These are phyloP conservation scores for Opisthocomus hoazin DNA, from an alignment of 2,113 vertebrate species.

Conservation along the genomic window DNA sequence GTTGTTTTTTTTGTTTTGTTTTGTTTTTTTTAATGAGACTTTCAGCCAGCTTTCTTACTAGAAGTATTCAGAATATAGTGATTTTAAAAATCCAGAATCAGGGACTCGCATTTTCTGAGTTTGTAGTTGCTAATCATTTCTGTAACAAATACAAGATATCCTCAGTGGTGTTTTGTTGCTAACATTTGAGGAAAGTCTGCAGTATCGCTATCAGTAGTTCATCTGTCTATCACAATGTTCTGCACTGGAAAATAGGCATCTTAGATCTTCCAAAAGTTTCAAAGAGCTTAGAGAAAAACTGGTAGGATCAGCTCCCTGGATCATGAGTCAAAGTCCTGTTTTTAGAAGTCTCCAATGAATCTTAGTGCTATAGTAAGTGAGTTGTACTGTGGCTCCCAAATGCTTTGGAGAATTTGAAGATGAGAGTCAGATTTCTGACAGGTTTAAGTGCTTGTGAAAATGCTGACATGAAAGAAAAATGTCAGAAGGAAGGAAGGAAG, in stretches of 20 bases:
- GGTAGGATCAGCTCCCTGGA: background rate
- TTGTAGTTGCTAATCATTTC: background rate
- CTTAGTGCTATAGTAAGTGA: background rate
- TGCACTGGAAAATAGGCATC: background rate
- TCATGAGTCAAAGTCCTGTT: background rate
- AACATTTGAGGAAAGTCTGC: background rate
- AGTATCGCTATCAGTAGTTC: background rate
- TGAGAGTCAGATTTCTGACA: background rate
- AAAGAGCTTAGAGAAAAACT: background rate
- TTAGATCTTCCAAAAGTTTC: background rate
- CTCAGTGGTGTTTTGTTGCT: background rate
- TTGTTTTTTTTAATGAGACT: background rate
- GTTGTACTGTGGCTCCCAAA: background rate
- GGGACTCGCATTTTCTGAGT: background rate
- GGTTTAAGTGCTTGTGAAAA: background rate
- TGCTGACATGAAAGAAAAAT: background rate
- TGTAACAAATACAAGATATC: background rate
- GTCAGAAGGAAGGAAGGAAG: background rate
- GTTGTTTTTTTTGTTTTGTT: background rate
- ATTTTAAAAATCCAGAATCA: background rate
- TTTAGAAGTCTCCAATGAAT: background rate
- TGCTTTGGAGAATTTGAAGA: background rate
- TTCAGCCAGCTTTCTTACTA: background rate
- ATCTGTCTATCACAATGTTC: accelerated
- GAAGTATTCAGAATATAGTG: background rate